Conservation (phyloP, 2,888 invertebrate species). For the Drosophila cyrtoloma region DNA sequence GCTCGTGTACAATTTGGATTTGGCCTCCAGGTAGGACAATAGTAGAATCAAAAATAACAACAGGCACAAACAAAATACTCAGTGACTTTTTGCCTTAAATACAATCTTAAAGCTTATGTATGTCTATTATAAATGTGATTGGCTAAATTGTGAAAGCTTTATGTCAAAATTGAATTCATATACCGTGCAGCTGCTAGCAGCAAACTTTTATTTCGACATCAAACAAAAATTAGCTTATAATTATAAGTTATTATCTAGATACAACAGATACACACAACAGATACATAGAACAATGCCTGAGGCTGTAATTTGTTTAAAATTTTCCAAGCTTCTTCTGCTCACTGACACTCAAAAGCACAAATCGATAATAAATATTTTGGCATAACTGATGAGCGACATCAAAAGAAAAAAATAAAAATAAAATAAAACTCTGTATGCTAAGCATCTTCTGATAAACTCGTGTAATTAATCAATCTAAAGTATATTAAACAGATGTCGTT, state of each 20-base stretch:
- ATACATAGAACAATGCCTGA: conserved; percentile 19
- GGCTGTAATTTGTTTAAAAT: conserved; percentile 34
- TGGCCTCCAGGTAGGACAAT: background rate
- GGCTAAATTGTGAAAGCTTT: background rate
- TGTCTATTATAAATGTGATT: background rate
- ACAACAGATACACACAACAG: conserved; percentile 3
- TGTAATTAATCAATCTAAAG: conserved; percentile 66
- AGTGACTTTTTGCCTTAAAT: background rate
- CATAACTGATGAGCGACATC: conserved; percentile 10
- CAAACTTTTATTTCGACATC: background rate
- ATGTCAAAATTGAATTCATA: background rate
- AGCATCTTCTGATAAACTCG: conserved; percentile 19
- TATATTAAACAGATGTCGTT: conserved; percentile 21
- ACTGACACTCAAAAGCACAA: conserved; percentile 8
- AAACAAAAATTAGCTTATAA: conserved; percentile 40
- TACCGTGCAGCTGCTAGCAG: background rate
- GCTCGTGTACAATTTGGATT: conserved; percentile 8
- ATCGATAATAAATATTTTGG: conserved; percentile 13
- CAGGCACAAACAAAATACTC: background rate
- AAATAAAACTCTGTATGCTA: background rate
- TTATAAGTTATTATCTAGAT: conserved; percentile 57
- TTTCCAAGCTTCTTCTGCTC: conserved; percentile 14
- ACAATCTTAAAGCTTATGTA: background rate
- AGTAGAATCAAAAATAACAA: background rate
- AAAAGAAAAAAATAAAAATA: conserved; percentile 4